Base-by-base conservation (phyloP, 2,888 invertebrate genomes). In the Cosmia trapezina region DNA sequence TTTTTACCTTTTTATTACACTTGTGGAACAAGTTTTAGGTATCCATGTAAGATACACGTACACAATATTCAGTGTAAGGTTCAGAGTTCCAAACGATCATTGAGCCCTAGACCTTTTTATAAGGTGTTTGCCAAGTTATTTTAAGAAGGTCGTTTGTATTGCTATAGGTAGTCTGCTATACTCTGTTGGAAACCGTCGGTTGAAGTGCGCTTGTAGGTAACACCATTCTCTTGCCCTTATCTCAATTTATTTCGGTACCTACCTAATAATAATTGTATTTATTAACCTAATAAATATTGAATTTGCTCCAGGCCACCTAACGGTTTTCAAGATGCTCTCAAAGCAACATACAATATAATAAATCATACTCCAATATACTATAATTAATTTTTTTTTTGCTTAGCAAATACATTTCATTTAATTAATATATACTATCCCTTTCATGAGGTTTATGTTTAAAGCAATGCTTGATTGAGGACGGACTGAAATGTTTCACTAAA, bases 311-410 rank as follows among this genome's bases (percentile, higher is more conserved):
- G 11, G 4, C 47, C 17, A 28, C 0, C 33, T n/a, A 43, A 14
- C 7, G 51, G 57, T 62, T 33, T 47, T 22, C 8, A 41, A n/a
- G 43, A 37, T 49, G 3, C 17, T 73, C 33, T 49, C n/a, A 61
- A 73, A 61, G n/a, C 49, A 49, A 43, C 17, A 22, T 12, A 45
- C 4, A 45, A 45, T 45, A 41, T 33, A 1, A 59, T 59, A 45
- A 51, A 66, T 59, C 37, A 33, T 51, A n/a, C 33, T 51, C 12
- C 12, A 45, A 51, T 37, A 45, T 2, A 45, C 14, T 19, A 19
- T 19, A 37, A 73, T 60, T 73, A 60, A 53, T 9, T 45, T n/a
- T n/a, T n/a, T n/a, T 45, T 28, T 4, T 11, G 19, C 19, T n/a
- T 14, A 64, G 22, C 22, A 70, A 28, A 47, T 41, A 22, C 6